phyloP scores from a whole-genome alignment of 2,797 vertebrate species.

The Alfaro cultratus region DNA sequence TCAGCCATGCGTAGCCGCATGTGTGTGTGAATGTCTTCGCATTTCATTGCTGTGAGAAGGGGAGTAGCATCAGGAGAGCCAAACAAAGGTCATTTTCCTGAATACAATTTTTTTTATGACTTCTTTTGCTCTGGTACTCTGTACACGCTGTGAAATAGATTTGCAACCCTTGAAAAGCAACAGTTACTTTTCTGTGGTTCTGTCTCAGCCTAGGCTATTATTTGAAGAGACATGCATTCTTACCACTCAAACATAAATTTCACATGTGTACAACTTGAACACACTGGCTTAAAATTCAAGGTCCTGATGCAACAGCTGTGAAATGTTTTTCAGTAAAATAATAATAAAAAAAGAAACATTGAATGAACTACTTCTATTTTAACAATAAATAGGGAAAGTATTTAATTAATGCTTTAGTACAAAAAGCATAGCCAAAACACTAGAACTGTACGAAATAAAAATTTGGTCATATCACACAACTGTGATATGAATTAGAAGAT shows the following conservation, averaged over 20 bases:
- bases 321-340: constrained; percentile 19
- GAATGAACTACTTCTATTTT: constrained; percentile 14
- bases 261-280: constrained; percentile 19
- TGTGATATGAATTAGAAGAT: not conserved
- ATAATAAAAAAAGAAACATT: constrained; percentile 1
- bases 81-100: constrained; percentile 62
- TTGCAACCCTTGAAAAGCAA: constrained; percentile 21
- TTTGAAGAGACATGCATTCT: constrained; percentile 11
- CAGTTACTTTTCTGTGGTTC: not conserved
- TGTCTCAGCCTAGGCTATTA: not conserved
- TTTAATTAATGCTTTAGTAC: not conserved
- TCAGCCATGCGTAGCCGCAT: constrained; percentile 51
- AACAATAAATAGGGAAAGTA: not conserved
- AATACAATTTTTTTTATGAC: constrained; percentile 37
- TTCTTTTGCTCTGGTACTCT: constrained; percentile 28
- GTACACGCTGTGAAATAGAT: constrained; percentile 31
- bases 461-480: not conserved
- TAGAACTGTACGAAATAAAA: not conserved
- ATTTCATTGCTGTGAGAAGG: constrained; percentile 20
- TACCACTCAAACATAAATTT: constrained; percentile 18
- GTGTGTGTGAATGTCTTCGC: constrained; percentile 15
- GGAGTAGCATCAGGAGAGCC: constrained; percentile 55
- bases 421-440: not conserved
- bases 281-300: constrained; percentile 12
- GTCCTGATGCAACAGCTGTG: constrained; percentile 40